A percentile compares a stretch with the other conserved stretches of the same genome.
Evolutionary conservation across 2,797 vertebrate genomes (phyloP).

Genomic region (Melanotaenia maccullochi): DNA sequence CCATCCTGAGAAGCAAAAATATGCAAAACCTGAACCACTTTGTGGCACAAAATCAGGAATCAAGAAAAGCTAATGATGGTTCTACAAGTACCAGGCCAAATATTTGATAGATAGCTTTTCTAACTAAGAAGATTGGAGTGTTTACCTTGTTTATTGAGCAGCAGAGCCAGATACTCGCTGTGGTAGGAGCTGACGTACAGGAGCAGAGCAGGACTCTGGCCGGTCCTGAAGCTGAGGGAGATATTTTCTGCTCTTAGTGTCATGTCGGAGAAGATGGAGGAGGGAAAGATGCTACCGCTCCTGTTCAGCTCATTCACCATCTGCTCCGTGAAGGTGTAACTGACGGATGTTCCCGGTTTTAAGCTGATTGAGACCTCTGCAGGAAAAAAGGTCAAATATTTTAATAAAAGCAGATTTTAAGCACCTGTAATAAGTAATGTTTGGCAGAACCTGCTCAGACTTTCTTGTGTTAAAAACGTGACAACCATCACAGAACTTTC

Average conservation of each 20-base stretch:
- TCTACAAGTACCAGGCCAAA: background rate
- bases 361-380: slow-evolving; percentile 93
- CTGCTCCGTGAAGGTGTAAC: slow-evolving; percentile 87
- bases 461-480: background rate
- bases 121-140: slow-evolving; percentile 5
- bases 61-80: background rate
- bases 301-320: slow-evolving; percentile 76
- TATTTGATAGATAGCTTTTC: background rate
- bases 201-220: slow-evolving; percentile 85
- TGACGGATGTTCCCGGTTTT: slow-evolving; percentile 85
- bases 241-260: slow-evolving; percentile 85
- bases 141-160: slow-evolving; percentile 91
- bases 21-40: background rate
- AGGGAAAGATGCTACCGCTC: slow-evolving; percentile 85
- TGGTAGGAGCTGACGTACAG: slow-evolving; percentile 86
- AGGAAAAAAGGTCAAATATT: slow-evolving; percentile 38
- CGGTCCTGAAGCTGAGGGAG: slow-evolving; percentile 88
- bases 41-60: background rate
- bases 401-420: background rate
- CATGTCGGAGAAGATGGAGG: slow-evolving; percentile 84
- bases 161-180: slow-evolving; percentile 88
- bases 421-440: background rate
- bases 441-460: background rate
- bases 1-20: background rate
- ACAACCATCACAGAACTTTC: background rate